A percentile compares a stretch with the other conserved stretches of the same genome.
phyloP scores from a whole-genome alignment of 2,797 vertebrate genomes.

The Cirrhinus molitorella region DNA sequence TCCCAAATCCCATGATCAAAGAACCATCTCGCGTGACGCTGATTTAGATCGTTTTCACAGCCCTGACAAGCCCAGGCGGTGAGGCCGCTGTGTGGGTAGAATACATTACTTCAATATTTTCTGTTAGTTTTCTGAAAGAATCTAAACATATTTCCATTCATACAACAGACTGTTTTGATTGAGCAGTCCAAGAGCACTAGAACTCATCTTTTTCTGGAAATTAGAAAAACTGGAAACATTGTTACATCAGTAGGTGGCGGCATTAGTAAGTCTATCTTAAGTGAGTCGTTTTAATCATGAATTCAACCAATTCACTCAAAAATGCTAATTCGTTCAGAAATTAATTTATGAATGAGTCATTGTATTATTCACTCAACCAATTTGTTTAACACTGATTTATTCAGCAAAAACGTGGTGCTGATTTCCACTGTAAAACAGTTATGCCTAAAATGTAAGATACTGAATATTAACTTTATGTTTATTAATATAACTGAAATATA shows the following conservation, averaged over 20 bases:
- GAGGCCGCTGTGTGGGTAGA: conserved; percentile 33
- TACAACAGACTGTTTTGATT: not conserved
- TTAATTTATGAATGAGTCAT: not conserved
- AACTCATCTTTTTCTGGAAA: not conserved
- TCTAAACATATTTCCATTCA: not conserved
- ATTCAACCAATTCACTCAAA: not conserved
- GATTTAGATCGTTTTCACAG: conserved; percentile 64
- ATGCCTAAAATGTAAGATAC: not conserved
- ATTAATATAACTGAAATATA: no score
- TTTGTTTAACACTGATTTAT: not conserved
- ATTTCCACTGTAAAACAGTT: not conserved
- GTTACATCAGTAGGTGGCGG: not conserved
- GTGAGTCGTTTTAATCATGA: not conserved
- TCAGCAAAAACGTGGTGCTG: not conserved
- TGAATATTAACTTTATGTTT: not conserved
- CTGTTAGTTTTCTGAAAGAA: not conserved
- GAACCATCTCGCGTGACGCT: conserved; percentile 54
- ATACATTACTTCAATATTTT: not conserved
- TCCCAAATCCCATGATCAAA: conserved; percentile 73
- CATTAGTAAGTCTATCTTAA: not conserved
- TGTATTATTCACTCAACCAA: not conserved
- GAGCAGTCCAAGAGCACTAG: not conserved
- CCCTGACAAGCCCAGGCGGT: conserved; percentile 68
- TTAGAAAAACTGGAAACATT: not conserved
- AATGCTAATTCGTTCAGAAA: not conserved